Percentiles rank a stretch among this genome's conserved stretches.
phyloP scores from a whole-genome alignment of 2,113 vertebrate genomes.

The Bostrychus sinensis region DNA sequence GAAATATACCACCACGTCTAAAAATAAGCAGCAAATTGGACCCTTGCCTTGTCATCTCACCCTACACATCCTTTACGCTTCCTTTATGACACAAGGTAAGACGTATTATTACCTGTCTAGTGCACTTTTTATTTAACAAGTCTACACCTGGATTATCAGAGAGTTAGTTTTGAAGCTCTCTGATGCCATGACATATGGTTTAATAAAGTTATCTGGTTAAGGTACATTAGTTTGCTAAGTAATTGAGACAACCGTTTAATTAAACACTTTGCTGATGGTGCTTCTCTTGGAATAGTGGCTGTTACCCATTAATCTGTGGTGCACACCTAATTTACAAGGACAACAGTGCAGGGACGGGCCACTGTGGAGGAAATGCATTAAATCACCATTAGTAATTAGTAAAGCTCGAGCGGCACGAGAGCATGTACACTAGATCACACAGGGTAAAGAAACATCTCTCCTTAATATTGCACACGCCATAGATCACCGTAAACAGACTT shows the following conservation, averaged over 20 bases:
- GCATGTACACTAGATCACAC: constrained; percentile 47
- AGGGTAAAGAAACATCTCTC: constrained; percentile 38
- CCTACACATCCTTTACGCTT: not conserved
- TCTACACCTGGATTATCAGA: not conserved
- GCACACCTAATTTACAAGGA: constrained; percentile 78
- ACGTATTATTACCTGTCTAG: constrained; percentile 4
- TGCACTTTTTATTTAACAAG: not conserved
- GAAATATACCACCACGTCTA: constrained; percentile 47
- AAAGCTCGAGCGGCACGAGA: constrained; percentile 36
- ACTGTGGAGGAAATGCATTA: constrained; percentile 62
- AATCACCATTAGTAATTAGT: constrained; percentile 76
- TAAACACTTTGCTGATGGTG: constrained; percentile 74
- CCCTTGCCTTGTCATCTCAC: constrained; percentile 7
- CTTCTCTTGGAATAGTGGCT: constrained; percentile 66
- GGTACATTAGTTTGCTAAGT: constrained; percentile 74
- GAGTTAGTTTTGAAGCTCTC: not conserved
- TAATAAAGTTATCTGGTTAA: constrained; percentile 69
- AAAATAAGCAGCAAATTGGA: constrained; percentile 46
- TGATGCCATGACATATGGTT: constrained; percentile 49
- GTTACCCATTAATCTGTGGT: constrained; percentile 76
- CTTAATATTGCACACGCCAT: constrained; percentile 40
- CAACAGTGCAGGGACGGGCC: constrained; percentile 63
- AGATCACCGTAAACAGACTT: constrained; percentile 47
- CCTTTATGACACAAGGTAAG: not conserved
- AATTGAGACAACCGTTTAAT: constrained; percentile 78